A percentile compares a stretch with the other conserved stretches of the same genome.
These are phyloP conservation scores for Buceros bicornis DNA, from an alignment of 2,797 vertebrate species.

Conservation along the genomic window DNA sequence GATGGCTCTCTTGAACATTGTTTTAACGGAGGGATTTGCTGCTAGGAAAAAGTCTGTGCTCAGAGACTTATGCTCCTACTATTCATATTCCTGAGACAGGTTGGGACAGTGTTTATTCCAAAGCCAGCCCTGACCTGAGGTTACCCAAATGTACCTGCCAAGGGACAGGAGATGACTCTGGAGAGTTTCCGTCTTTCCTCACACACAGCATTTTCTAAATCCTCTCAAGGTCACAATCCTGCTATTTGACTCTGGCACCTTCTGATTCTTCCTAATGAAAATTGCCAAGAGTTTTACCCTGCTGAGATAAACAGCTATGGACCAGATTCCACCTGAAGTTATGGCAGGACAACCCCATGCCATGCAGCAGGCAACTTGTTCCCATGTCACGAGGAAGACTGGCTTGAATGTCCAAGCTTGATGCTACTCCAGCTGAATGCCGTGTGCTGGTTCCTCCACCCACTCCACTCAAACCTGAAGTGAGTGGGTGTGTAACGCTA, in stretches of 20 bases:
- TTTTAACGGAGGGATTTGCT: background rate
- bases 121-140: background rate
- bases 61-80: background rate
- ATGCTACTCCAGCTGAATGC: background rate
- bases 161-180: too few species aligned
- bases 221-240: background rate
- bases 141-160: accelerated
- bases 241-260: background rate
- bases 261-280: background rate
- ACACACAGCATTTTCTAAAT: background rate
- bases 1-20: background rate
- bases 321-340: background rate
- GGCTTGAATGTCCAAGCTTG: background rate
- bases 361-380: accelerated
- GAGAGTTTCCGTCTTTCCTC: background rate
- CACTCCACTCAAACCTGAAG: background rate
- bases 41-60: background rate
- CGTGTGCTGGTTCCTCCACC: accelerated
- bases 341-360: accelerated
- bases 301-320: accelerated
- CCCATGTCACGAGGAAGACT: accelerated
- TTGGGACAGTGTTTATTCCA: background rate
- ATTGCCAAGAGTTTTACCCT: background rate
- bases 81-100: background rate
- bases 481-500: accelerated